These are phyloP conservation scores for Xiphias gladius DNA, from an alignment of 2,113 vertebrate species.

Conservation along the genomic window DNA sequence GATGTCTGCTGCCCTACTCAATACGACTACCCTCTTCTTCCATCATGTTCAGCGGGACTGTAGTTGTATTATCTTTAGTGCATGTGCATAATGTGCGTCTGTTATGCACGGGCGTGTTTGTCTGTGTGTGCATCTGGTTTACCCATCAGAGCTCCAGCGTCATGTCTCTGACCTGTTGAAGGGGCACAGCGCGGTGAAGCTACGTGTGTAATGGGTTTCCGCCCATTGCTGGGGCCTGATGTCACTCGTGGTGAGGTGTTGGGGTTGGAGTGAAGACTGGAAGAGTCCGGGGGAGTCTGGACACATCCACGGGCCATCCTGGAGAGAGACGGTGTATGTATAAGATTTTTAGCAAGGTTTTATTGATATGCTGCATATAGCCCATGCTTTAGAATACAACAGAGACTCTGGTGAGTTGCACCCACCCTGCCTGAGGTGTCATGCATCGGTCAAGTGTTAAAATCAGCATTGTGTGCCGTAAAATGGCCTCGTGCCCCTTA, in stretches of 20 bases:
- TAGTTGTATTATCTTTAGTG: conserved; percentile 18
- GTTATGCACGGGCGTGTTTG: conserved; percentile 47
- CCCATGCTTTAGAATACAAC: conserved; percentile 28
- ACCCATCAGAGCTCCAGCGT: conserved; percentile 65
- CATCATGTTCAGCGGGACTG: neutral
- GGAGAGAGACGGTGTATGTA: conserved; percentile 2
- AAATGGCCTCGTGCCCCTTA: conserved; percentile 37
- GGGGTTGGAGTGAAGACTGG: neutral
- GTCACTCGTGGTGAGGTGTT: conserved; percentile 56
- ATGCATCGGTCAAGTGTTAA: conserved; percentile 37
- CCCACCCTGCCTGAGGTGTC: neutral
- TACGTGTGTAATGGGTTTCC: conserved; percentile 68
- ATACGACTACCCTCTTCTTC: conserved; percentile 25
- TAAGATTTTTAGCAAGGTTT: conserved; percentile 48
- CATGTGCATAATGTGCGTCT: conserved; percentile 32
- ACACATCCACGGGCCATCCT: neutral
- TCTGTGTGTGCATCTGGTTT: conserved; percentile 76
- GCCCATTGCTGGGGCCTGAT: conserved; percentile 67
- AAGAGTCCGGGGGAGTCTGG: conserved; percentile 8
- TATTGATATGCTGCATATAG: conserved; percentile 44
- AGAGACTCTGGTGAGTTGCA: conserved; percentile 17
- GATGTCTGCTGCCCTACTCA: too few species aligned
- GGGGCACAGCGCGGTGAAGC: conserved; percentile 35
- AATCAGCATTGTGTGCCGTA: conserved; percentile 40
- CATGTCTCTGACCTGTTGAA: conserved; percentile 58